Percentiles rank a stretch among this genome's conserved stretches.
These are phyloP conservation scores for Calameuta pallipes DNA, from an alignment of 2,888 invertebrate species.

Conservation along the genomic window DNA sequence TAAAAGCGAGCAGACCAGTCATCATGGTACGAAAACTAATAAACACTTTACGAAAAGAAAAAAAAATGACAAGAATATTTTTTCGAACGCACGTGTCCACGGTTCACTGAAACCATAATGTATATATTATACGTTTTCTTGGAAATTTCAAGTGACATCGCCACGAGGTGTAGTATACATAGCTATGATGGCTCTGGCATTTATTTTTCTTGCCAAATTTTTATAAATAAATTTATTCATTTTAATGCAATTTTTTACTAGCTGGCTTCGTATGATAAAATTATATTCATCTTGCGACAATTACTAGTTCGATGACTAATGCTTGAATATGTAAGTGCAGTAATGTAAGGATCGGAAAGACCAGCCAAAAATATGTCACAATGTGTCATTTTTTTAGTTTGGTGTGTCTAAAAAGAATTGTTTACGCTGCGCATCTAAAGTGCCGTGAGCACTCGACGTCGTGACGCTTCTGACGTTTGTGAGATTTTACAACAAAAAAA, in stretches of 20 bases:
- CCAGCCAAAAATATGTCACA: neutral
- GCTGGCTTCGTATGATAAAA: neutral
- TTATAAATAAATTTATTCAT: neutral
- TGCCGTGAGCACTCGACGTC: neutral
- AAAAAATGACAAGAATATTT: neutral
- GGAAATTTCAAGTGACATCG: neutral
- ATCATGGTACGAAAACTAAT: neutral
- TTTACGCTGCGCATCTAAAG: neutral
- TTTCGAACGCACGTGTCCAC: neutral
- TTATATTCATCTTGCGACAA: neutral
- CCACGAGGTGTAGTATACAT: neutral
- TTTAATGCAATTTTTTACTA: neutral
- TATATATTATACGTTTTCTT: neutral
- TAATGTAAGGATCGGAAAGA: neutral
- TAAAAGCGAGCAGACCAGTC: neutral
- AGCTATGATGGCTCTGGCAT: neutral
- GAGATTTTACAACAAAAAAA: neutral
- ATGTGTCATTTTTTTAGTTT: neutral
- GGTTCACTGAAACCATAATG: neutral
- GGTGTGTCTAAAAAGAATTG: neutral
- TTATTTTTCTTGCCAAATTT: neutral
- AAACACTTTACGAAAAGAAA: neutral
- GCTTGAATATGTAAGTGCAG: neutral
- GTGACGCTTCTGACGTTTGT: neutral
- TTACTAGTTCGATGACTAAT: neutral